Evolutionary conservation across 2,797 vertebrate species (phyloP).

Genomic region (Epinephelus malabaricus): DNA sequence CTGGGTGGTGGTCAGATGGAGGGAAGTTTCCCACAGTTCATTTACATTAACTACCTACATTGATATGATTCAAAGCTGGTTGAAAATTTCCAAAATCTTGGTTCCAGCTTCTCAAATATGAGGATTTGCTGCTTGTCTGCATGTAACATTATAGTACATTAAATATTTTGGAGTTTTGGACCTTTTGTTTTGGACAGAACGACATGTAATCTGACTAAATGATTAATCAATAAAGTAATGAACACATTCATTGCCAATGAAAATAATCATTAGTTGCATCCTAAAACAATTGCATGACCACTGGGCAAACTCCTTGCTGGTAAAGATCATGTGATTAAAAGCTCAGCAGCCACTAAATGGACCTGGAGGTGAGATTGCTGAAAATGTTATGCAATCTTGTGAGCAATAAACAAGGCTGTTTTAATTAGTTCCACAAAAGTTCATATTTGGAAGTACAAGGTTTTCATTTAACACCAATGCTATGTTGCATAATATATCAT

Average conservation of each 20-base stretch:
- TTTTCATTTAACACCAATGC: slow-evolving; percentile 18
- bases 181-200: neutral
- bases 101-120: no score
- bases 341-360: neutral
- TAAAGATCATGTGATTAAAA: slow-evolving; percentile 2
- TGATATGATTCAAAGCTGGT: no score
- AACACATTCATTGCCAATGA: neutral
- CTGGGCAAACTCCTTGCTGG: neutral
- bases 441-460: slow-evolving; percentile 19
- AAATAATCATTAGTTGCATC: neutral
- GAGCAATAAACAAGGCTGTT: slow-evolving; percentile 28
- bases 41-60: no score
- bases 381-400: neutral
- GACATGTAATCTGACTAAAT: neutral
- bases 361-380: neutral
- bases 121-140: neutral
- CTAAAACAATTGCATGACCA: neutral
- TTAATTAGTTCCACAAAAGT: slow-evolving; percentile 40
- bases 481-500: slow-evolving; percentile 42
- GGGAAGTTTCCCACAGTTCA: no score
- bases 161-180: neutral
- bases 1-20: no score
- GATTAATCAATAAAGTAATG: neutral
- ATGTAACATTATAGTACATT: neutral
- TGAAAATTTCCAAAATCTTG: no score